phyloP scores from a whole-genome alignment of 1,140 invertebrate species.

The Pogonomyrmex californicus region DNA sequence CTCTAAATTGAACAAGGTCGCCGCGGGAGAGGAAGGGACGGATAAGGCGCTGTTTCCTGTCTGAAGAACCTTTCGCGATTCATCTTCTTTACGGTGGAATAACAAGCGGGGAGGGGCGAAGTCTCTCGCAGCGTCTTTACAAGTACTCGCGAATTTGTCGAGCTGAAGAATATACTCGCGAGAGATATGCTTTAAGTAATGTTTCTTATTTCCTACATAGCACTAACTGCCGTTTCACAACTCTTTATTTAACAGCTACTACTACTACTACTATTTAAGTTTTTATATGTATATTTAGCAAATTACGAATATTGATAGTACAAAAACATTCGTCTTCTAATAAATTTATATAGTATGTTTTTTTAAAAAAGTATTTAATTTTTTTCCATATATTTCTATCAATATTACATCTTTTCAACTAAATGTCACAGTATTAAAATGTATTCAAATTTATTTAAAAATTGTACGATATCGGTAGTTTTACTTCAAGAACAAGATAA shows the following conservation, averaged over 20 bases:
- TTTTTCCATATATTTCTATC: too few relatives aligned
- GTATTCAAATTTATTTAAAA: not conserved
- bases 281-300: not conserved
- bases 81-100: slow-evolving; percentile 24
- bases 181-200: slow-evolving; percentile 12
- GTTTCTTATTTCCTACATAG: slow-evolving; percentile 20
- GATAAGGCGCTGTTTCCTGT: slow-evolving; percentile 59
- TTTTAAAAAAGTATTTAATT: not conserved
- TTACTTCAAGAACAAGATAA: too few relatives aligned
- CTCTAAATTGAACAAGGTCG: slow-evolving; percentile 68
- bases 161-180: not conserved
- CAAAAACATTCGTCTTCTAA: not conserved
- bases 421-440: not conserved
- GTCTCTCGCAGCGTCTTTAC: not conserved
- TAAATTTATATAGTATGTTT: not conserved
- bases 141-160: slow-evolving; percentile 21
- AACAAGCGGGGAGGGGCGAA: slow-evolving; percentile 7
- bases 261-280: not conserved
- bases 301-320: not conserved
- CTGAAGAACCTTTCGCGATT: slow-evolving; percentile 42
- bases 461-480: too few relatives aligned
- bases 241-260: slow-evolving; percentile 14
- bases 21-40: not conserved
- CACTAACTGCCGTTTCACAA: not conserved
- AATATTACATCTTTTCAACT: not conserved